A percentile compares a stretch with the other conserved stretches of the same genome.
Evolutionary conservation across 2,113 vertebrate species (phyloP).

Genomic region (Peromyscus californicus): DNA sequence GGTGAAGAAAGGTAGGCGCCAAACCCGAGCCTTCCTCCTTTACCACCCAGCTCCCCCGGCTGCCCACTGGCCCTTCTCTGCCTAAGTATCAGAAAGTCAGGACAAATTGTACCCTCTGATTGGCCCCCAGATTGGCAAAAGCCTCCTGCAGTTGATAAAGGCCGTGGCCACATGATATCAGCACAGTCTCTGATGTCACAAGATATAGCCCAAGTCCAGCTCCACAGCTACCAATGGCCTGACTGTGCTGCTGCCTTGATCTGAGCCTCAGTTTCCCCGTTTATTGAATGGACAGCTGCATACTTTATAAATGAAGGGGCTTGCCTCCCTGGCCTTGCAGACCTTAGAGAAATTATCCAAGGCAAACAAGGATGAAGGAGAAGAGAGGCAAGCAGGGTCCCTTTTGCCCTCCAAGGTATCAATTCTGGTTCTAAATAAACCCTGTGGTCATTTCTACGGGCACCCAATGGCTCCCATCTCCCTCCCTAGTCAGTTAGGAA

Average conservation of each 20-base stretch:
- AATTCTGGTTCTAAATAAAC: background rate
- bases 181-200: background rate
- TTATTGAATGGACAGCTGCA: background rate
- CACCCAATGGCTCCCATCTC: background rate
- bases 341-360: background rate
- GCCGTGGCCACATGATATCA: background rate
- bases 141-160: background rate
- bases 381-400: background rate
- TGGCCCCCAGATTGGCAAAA: background rate
- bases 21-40: background rate
- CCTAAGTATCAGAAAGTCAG: background rate
- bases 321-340: background rate
- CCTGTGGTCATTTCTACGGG: background rate
- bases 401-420: background rate
- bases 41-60: background rate
- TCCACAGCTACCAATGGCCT: fast-evolving
- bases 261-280: background rate
- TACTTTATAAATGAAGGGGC: no score
- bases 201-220: background rate
- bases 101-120: background rate
- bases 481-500: background rate
- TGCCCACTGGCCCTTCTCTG: background rate
- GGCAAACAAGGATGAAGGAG: background rate
- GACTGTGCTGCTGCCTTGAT: background rate
- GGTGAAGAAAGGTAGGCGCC: slow-evolving; percentile 87